Base-by-base conservation (phyloP, 2,888 invertebrate species). In the Vandiemenella viatica region DNA sequence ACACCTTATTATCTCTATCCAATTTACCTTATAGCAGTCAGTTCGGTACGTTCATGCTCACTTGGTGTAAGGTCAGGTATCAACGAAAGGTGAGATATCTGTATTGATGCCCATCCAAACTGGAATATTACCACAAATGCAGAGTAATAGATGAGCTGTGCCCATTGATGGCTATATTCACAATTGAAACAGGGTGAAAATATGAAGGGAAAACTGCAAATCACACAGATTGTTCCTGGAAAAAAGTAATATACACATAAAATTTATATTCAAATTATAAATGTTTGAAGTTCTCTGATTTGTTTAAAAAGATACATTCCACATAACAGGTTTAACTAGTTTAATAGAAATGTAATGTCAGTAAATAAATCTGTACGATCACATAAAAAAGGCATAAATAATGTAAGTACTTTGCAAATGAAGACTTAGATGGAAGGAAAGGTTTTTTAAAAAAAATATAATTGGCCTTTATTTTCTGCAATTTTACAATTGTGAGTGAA, bases 91-190 rank as follows among this genome's bases (percentile, higher is more conserved):
- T 93, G 92, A 18, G 90, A 88, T 60, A 93, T 89, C 70, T 92
- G 92, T 0, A 86, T 83, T 1, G 86, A 70, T 4, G 92, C 91
- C 92, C 92, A 92, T 15, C 92, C 92, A 67, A 92, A 86, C 74
- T 92, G 91, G 64, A 88, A 90, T 61, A 92, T 79, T 42, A 80
- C 66, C 46, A 87, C 82, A 62, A 87, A 86, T 46, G 80, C 73
- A 20, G 78, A 74, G 65, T 79, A 87, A 63, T 87, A 87, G 57
- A 80, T 70, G 63, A 87, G 68, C 65, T 83, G 77, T 18, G 82
- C 79, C 75, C 77, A 77, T 58, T 76, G 73, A 58, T 77, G 73
- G 41, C 78, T 68, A 49, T 66, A 61, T 19, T 74, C 68, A 62
- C 85, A 85, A 45, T 74, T 75, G 53, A 84, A 67, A 62, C 87